Evolutionary conservation across 2,797 vertebrate species (phyloP).

Genomic region (Lycodopsis pacificus): DNA sequence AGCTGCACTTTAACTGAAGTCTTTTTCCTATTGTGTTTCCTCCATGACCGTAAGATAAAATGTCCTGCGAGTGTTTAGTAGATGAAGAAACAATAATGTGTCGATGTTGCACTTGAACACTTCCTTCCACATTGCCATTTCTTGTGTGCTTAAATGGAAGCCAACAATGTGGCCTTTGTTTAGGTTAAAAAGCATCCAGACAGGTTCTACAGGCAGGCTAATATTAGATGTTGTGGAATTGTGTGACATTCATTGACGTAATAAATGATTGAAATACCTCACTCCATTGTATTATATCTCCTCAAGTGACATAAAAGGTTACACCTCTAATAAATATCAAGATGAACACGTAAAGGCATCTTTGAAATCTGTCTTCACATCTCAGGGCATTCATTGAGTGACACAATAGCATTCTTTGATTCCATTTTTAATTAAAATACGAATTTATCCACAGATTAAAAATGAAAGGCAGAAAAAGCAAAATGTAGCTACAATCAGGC

Average conservation of each 20-base stretch:
- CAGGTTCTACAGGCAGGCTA: neutral
- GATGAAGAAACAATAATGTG: neutral
- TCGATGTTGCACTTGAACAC: neutral
- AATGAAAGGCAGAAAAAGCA: constrained; percentile 87
- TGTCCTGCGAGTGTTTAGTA: neutral
- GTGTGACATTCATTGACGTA: neutral
- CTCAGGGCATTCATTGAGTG: constrained; percentile 8
- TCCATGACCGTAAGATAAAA: neutral
- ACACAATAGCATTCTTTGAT: constrained; percentile 72
- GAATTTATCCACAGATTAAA: constrained; percentile 89
- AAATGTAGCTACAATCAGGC: constrained; percentile 89
- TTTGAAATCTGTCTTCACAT: neutral
- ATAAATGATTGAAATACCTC: neutral
- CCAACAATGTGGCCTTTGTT: neutral
- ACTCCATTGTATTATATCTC: neutral
- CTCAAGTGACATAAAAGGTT: neutral
- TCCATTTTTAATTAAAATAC: constrained; percentile 89
- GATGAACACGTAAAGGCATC: neutral
- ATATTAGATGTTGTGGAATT: neutral
- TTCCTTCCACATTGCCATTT: neutral
- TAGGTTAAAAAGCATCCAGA: neutral
- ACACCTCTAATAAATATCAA: neutral
- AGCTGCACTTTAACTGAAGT: neutral
- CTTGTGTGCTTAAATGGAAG: neutral
- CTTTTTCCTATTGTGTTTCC: neutral